A percentile compares a stretch with the other conserved stretches of the same genome.
These are phyloP conservation scores for Fregata magnificens DNA, from an alignment of 2,113 vertebrate genomes.

Conservation along the genomic window DNA sequence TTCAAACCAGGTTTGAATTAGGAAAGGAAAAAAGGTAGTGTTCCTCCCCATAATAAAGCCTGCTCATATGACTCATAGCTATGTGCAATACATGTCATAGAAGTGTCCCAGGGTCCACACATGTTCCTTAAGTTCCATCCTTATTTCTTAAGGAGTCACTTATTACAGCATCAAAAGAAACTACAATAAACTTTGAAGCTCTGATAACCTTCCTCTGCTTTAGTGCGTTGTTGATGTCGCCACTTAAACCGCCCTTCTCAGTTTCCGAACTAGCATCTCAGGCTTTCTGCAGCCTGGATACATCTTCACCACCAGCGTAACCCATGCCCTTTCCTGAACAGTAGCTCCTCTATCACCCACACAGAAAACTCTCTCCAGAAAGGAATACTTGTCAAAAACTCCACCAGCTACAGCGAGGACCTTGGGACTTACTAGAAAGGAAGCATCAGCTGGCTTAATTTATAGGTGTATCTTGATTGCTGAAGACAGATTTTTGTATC, in stretches of 20 bases:
- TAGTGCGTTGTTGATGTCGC: background rate
- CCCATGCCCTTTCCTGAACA: background rate
- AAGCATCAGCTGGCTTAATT: background rate
- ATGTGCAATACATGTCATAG: fast-evolving
- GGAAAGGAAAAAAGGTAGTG: background rate
- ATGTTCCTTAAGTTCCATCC: background rate
- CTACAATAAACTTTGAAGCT: background rate
- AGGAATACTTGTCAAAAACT: background rate
- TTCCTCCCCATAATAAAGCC: background rate
- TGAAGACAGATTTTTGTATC: background rate
- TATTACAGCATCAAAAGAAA: background rate
- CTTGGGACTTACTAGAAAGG: too few relatives aligned
- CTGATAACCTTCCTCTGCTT: background rate
- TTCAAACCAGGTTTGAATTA: background rate
- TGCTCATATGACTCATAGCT: background rate
- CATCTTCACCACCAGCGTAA: background rate
- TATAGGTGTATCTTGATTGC: background rate
- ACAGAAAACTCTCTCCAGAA: background rate
- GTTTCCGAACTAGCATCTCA: background rate
- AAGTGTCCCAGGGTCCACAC: background rate
- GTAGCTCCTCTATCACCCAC: background rate
- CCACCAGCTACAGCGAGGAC: background rate
- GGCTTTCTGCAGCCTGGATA: background rate
- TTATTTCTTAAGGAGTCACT: background rate
- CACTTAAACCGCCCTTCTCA: background rate